phyloP scores from a whole-genome alignment of 1,140 invertebrate genomes.

The Diorhabda sublineata region DNA sequence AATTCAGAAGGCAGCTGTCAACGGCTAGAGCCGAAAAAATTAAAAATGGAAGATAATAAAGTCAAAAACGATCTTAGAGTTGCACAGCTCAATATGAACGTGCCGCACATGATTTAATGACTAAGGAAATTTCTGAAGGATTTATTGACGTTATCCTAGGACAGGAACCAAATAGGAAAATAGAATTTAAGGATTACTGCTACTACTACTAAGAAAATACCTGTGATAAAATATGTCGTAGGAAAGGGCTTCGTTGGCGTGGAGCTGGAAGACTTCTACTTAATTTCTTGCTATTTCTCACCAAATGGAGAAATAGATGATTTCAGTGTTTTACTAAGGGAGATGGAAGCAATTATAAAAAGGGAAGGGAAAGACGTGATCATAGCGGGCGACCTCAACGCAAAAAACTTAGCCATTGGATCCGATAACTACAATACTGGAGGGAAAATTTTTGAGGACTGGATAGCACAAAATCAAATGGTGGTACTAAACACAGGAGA shows the following conservation, averaged over 20 bases:
- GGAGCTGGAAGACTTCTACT: not conserved
- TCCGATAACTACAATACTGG: not conserved
- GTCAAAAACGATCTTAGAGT: too few species aligned
- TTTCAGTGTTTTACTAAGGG: not conserved
- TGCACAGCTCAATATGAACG: too few species aligned
- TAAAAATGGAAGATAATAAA: too few species aligned
- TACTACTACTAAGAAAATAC: too few species aligned
- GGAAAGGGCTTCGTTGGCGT: not conserved
- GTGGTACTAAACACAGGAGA: not conserved
- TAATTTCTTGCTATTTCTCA: conserved; percentile 1
- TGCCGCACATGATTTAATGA: too few species aligned
- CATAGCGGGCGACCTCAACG: not conserved
- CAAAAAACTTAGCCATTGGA: not conserved
- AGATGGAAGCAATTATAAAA: not conserved
- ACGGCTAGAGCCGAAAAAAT: too few species aligned
- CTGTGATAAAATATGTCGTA: too few species aligned
- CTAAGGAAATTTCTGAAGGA: too few species aligned
- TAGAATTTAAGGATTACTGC: too few species aligned
- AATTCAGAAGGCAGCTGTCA: too few species aligned
- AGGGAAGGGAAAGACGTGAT: not conserved
- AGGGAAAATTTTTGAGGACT: not conserved
- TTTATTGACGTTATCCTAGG: too few species aligned
- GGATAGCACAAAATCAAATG: not conserved
- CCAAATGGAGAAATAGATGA: not conserved
- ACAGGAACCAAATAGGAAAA: too few species aligned